phyloP scores from a whole-genome alignment of 1,140 invertebrate species.

The Drosophila quadrilineata region DNA sequence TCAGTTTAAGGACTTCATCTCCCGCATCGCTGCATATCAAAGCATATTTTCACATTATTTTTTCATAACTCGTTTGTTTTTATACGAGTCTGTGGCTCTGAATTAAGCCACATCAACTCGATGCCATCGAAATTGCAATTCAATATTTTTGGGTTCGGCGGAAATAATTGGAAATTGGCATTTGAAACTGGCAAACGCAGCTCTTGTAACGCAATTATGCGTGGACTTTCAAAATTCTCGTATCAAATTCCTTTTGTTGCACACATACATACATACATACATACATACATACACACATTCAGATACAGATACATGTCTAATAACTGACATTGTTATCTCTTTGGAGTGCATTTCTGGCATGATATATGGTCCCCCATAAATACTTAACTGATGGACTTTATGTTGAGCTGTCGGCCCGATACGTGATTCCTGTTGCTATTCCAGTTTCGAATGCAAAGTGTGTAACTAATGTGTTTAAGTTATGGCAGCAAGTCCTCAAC shows the following conservation, averaged over 20 bases:
- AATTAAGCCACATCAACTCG: too few relatives aligned
- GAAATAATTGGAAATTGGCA: too few relatives aligned
- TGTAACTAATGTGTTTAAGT: constrained; percentile 13
- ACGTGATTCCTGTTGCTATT: background rate
- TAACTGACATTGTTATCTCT: background rate
- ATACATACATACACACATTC: background rate
- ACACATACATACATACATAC: too few relatives aligned
- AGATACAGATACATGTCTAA: background rate
- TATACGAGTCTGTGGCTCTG: too few relatives aligned
- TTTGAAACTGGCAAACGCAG: too few relatives aligned
- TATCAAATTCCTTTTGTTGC: too few relatives aligned
- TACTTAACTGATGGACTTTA: too few relatives aligned
- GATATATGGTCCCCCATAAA: background rate
- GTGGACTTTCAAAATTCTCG: too few relatives aligned
- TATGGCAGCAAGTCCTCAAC: background rate
- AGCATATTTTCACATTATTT: too few relatives aligned
- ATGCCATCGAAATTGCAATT: too few relatives aligned
- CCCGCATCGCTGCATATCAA: constrained; percentile 2
- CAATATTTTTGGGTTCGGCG: too few relatives aligned
- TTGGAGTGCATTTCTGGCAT: background rate
- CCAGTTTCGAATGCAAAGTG: background rate
- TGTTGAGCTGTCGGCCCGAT: background rate
- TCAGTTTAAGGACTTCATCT: constrained; percentile 17
- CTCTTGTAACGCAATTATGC: constrained; percentile 4
- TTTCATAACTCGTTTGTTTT: too few relatives aligned